phyloP scores from a whole-genome alignment of 2,113 vertebrate species.

The Cyanocitta stelleri region DNA sequence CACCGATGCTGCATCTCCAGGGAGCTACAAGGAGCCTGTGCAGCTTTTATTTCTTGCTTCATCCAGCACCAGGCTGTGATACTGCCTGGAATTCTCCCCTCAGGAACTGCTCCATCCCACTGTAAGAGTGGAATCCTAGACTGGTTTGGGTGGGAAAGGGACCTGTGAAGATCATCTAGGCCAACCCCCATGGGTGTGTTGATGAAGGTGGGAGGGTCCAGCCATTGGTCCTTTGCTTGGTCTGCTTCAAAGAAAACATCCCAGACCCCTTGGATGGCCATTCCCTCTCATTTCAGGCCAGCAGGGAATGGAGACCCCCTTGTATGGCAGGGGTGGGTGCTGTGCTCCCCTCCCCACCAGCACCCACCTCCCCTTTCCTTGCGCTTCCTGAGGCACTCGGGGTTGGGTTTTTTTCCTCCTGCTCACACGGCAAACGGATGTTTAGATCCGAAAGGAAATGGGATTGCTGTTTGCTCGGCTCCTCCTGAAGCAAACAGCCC shows the following conservation, averaged over 20 bases:
- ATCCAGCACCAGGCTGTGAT: not conserved
- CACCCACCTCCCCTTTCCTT: not conserved
- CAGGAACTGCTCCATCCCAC: not conserved
- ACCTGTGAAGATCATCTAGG: not conserved
- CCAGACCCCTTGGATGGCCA: not conserved
- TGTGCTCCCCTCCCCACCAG: not conserved
- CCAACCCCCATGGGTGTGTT: fast-evolving
- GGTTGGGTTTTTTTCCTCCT: not conserved
- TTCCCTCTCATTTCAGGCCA: not conserved
- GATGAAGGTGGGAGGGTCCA: not conserved
- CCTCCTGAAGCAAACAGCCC: conserved; percentile 42
- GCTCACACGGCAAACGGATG: conserved; percentile 50
- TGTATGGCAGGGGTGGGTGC: not conserved
- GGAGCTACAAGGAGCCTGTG: fast-evolving
- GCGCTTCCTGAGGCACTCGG: not conserved
- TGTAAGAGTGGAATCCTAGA: not conserved
- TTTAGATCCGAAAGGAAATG: conserved; percentile 60
- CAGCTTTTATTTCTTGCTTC: not conserved
- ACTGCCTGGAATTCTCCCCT: not conserved
- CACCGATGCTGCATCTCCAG: fast-evolving
- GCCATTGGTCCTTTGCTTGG: fast-evolving
- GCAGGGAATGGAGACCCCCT: not conserved
- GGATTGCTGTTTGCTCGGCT: conserved; percentile 45
- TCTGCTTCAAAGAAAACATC: not conserved
- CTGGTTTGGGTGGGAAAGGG: not conserved